These are phyloP conservation scores for Copidosoma floridanum DNA, from an alignment of 1,140 invertebrate species.

Conservation along the genomic window DNA sequence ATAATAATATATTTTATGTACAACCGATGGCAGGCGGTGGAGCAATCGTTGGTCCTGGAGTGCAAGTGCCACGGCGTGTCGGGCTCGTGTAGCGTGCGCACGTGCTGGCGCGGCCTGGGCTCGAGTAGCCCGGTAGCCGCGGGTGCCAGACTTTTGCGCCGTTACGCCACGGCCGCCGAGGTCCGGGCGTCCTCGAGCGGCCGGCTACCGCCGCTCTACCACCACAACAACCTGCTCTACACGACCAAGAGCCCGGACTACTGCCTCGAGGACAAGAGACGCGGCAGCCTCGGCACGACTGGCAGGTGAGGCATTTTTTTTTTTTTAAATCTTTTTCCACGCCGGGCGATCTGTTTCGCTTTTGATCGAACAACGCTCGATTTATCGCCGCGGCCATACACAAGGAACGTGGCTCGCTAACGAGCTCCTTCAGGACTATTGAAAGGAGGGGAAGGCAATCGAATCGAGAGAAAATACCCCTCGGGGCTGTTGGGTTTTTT, in stretches of 20 bases:
- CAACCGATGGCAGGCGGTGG: constrained; percentile 59
- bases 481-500: too few relatives aligned
- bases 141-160: constrained; percentile 51
- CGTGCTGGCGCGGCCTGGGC: constrained; percentile 65
- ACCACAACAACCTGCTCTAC: constrained; percentile 63
- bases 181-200: constrained; percentile 50
- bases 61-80: constrained; percentile 72
- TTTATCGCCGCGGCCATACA: too few relatives aligned
- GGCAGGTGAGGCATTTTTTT: too few relatives aligned
- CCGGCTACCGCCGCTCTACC: constrained; percentile 48
- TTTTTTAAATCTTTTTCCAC: too few relatives aligned
- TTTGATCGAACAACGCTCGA: too few relatives aligned
- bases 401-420: too few relatives aligned
- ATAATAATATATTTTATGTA: too few relatives aligned
- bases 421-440: too few relatives aligned
- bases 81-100: constrained; percentile 66
- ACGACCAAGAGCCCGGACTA: constrained; percentile 68
- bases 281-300: constrained; percentile 64
- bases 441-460: too few relatives aligned
- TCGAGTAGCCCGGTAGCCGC: constrained; percentile 51
- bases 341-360: too few relatives aligned
- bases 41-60: constrained; percentile 59
- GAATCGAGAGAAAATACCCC: too few relatives aligned
- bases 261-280: constrained; percentile 62
- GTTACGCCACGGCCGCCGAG: constrained; percentile 52